Percentiles rank a stretch among this genome's conserved stretches.
Evolutionary conservation across 2,797 vertebrate species (phyloP).

Genomic region (Hoplostethus atlanticus): DNA sequence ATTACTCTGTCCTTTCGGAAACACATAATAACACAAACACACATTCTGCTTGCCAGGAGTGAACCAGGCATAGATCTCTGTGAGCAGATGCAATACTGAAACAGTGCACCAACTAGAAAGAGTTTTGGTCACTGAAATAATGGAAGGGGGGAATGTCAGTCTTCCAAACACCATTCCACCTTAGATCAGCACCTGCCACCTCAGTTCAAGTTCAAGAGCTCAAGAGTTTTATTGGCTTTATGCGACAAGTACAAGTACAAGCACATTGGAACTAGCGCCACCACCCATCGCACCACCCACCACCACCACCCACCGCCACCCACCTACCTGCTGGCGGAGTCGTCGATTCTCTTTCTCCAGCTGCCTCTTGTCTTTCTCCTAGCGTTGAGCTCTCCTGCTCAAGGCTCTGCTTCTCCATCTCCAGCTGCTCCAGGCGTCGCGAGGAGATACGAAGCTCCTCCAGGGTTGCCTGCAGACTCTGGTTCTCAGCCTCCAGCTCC

Average conservation of each 20-base stretch:
- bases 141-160: no score
- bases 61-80: no score
- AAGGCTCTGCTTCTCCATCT: conserved; percentile 89
- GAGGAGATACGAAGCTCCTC: conserved; percentile 92
- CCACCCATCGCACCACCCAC: background rate
- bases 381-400: conserved; percentile 90
- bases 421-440: conserved; percentile 90
- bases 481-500: conserved; percentile 93
- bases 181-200: background rate
- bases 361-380: conserved; percentile 93
- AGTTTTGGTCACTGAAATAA: no score
- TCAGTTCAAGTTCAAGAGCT: no score
- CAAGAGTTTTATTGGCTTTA: no score
- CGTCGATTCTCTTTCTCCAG: conserved; percentile 94
- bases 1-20: no score
- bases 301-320: fast-evolving
- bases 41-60: no score
- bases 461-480: conserved; percentile 88
- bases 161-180: no score
- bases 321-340: conserved; percentile 89
- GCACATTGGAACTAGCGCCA: background rate
- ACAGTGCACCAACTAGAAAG: no score
- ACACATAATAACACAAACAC: no score
- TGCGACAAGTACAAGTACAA: no score
- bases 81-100: no score